Evolutionary conservation across 2,888 invertebrate species (phyloP), one percentile per base, ranked within the genome.

Genomic region (Agrochola lychnidis): DNA sequence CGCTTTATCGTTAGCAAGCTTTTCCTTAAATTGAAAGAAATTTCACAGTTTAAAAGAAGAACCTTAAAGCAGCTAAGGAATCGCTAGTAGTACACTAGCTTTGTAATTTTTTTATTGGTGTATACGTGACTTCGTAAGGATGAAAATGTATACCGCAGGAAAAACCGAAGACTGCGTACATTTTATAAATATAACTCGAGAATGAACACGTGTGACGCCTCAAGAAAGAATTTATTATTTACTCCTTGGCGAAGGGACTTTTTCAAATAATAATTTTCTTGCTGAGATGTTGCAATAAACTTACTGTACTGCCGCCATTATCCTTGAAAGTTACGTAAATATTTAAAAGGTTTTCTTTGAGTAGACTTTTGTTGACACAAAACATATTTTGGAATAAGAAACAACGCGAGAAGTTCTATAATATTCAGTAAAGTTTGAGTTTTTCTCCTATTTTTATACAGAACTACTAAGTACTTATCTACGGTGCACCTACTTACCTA

Each of bases 151-250:
- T 66, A 64, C 42, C 14, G 10, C 59, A 45, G 30, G 56, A 36
- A 70, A 80, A 62, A 67, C 64, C 53, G 14, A 69, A 36, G 42
- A 66, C 36, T 30, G 36, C 6, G 4, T 16, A 42, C n/a, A 14
- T 62, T 67, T 76, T 57, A 81, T 73, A 25, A 56, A 70, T 56
- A 25, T 70, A 25, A 48, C 25, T 68, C 9, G 42, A 63, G 71
- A 59, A 36, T 30, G 30, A 57, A 30, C 42, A 81, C 25, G 57
- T 45, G 30, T 69, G 64, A 76, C 71, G 36, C 48, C 16, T 48
- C 25, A 48, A 53, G 30, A 75, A 75, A 68, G 12, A 68, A 76
- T 81, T 81, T 75, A 72, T 76, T 62, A 69, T 68, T 84, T 64
- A 80, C 61, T 71, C 40, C 61, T 64, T 10, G 45, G 25, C 10